Percentiles rank a stretch among this genome's conserved stretches.
Conservation (phyloP, 2,888 invertebrate species). For the Dysmachus trigonus region DNA sequence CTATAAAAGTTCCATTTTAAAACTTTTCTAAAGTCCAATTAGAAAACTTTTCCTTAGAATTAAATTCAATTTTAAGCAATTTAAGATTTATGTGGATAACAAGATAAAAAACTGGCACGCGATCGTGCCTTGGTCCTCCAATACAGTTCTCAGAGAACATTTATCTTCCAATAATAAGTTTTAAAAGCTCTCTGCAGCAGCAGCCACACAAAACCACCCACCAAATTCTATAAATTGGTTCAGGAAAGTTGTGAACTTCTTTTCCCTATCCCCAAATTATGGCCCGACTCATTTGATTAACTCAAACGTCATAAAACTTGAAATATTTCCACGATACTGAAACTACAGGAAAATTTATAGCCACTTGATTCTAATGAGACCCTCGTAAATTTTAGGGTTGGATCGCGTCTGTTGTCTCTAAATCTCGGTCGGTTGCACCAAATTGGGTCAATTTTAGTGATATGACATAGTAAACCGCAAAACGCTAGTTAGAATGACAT, state of each 20-base stretch:
- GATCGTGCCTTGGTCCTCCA: background rate
- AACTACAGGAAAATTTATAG: background rate
- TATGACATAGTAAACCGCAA: background rate
- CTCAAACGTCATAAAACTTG: background rate
- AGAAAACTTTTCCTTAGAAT: background rate
- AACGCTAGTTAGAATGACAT: background rate
- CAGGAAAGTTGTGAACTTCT: background rate
- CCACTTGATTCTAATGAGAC: background rate
- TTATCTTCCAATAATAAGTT: background rate
- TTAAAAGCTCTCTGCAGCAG: background rate
- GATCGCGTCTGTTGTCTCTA: background rate
- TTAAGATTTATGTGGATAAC: background rate
- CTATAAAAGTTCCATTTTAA: too few species aligned
- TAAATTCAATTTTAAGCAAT: background rate
- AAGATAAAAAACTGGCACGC: background rate
- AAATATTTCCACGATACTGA: background rate
- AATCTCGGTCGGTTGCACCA: background rate
- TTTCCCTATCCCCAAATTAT: background rate
- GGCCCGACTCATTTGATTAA: background rate
- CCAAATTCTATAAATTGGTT: background rate
- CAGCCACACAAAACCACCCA: background rate
- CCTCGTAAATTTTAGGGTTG: background rate
- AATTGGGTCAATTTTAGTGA: background rate
- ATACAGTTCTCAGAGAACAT: background rate
- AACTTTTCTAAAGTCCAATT: background rate